Base-by-base conservation (phyloP, 2,113 vertebrate species). In the Danionella cerebrum region DNA sequence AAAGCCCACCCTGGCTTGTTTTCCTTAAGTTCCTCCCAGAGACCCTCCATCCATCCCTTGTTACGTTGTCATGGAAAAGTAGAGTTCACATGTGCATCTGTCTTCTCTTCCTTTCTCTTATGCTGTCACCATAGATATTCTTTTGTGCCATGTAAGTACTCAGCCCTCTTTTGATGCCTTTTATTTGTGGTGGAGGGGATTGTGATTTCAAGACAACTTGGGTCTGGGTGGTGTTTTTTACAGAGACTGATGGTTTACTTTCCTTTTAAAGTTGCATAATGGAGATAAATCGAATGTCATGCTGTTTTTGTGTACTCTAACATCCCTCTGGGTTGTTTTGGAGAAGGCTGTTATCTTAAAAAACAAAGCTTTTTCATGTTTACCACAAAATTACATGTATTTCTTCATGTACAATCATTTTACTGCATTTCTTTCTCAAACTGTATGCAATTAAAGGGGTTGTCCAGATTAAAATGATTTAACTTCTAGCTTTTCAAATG, bases 71-170 rank as follows among this genome's bases (percentile, higher is more conserved):
- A 48, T 67, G 67, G 47, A 62, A 66, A 50, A 60, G 39, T 57
- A 68, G 65, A 64, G 24, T 62, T 44, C 74, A 25, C 63, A 72
- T 74, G 69, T 84, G 76, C 83, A 74, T 76, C 42, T 81, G 19
- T 86, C 70, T 79, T 84, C 80, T 3, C 83, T 72, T 85, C 82
- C 86, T 76, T 81, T 85, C 85, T 91, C 82, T 90, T 74, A 87
- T 84, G 88, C 88, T 81, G 70, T 86, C 86, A 86, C 83, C 77
- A 22, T 95, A 96, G 94, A 88, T 93, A 94, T 92, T 92, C 93
- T 80, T 92, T 92, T 92, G 85, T 95, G 82, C 93, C 93, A 92
- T 93, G 93, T 95, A 93, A 95, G 94, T 95, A 95, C 85, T 66
- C 62, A 58, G 58, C 42, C 65, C 74, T 7, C 74, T 48, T 75